Percentiles rank a stretch among this genome's conserved stretches.
phyloP scores from a whole-genome alignment of 2,888 invertebrate genomes.

The Xanthia togata region DNA sequence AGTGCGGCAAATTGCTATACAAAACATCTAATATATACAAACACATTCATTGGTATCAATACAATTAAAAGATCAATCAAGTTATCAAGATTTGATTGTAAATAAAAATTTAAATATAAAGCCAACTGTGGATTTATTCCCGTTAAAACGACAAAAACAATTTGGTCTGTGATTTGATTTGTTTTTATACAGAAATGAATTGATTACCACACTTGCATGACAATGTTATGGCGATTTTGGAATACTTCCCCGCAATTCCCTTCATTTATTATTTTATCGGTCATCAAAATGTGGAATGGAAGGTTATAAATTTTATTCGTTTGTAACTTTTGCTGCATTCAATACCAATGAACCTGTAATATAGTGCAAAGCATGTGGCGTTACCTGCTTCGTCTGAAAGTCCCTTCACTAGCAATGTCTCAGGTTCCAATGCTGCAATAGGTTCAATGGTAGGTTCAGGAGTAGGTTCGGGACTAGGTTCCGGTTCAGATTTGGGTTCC shows the following conservation, averaged over 20 bases:
- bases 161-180: background rate
- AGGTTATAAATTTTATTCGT: background rate
- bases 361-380: conserved; percentile 82
- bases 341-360: conserved; percentile 54
- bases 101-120: too few relatives aligned
- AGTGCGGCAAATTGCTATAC: conserved; percentile 72
- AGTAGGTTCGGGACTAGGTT: conserved; percentile 81
- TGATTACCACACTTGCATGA: background rate
- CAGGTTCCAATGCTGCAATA: conserved; percentile 84
- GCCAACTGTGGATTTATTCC: background rate
- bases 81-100: background rate
- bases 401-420: conserved; percentile 88
- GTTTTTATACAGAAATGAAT: background rate
- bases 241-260: background rate
- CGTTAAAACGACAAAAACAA: background rate
- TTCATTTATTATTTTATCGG: background rate
- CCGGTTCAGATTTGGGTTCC: conserved; percentile 77
- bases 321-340: background rate
- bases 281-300: background rate
- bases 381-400: conserved; percentile 88
- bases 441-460: conserved; percentile 86
- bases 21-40: conserved; percentile 61
- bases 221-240: background rate
- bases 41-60: conserved; percentile 56
- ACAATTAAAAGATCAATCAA: background rate